Evolutionary conservation across 2,113 vertebrate species (phyloP).

Genomic region (Prinia subflava): DNA sequence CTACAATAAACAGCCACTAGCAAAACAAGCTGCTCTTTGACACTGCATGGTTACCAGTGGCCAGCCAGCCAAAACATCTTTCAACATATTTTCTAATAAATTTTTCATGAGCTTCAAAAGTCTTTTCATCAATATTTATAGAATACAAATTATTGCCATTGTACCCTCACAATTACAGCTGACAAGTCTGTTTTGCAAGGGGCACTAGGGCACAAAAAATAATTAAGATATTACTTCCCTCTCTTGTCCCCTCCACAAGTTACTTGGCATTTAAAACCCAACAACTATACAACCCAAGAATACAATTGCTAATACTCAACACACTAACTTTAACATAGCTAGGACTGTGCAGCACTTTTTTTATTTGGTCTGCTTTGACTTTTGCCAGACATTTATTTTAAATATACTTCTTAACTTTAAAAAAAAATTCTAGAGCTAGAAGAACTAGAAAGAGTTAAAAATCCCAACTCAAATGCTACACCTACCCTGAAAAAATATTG

Average conservation of each 20-base stretch:
- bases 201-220: neutral
- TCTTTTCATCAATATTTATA: neutral
- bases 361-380: neutral
- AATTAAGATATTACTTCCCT: neutral
- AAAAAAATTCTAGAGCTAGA: neutral
- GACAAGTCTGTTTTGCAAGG: neutral
- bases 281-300: neutral
- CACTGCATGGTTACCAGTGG: neutral
- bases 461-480: neutral
- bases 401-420: neutral
- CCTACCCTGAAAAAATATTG: constrained; percentile 36
- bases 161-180: neutral
- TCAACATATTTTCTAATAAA: neutral
- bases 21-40: neutral
- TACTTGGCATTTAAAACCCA: neutral
- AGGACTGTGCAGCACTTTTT: neutral
- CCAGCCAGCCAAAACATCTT: neutral
- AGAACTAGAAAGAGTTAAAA: constrained; percentile 8
- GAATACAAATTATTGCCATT: neutral
- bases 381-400: neutral
- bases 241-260: neutral
- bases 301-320: neutral
- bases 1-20: neutral
- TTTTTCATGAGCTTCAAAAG: neutral
- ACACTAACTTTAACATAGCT: neutral